Evolutionary conservation across 1,140 invertebrate genomes (phyloP).

Genomic region (Drosophila kepulauana): DNA sequence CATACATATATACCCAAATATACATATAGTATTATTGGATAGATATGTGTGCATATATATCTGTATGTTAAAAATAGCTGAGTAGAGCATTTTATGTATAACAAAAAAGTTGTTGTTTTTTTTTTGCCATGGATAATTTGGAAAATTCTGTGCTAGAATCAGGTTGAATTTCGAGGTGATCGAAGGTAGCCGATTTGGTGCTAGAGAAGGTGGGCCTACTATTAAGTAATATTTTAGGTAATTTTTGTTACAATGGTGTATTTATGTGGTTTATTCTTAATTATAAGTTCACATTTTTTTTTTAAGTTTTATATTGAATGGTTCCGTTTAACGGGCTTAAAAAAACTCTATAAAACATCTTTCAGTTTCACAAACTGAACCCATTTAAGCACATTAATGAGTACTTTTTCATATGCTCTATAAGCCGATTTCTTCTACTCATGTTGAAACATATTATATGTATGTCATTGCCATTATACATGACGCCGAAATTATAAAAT

Average conservation of each 20-base stretch:
- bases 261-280: background rate
- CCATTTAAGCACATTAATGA: background rate
- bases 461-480: constrained; percentile 64
- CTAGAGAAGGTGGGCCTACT: constrained; percentile 24
- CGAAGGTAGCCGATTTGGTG: constrained; percentile 6
- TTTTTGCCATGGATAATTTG: constrained; percentile 44
- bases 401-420: background rate
- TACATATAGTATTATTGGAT: constrained; percentile 9
- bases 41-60: constrained; percentile 47
- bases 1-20: background rate
- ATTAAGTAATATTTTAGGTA: background rate
- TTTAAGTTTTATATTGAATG: too few relatives aligned
- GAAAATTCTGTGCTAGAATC: constrained; percentile 39
- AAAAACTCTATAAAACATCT: background rate
- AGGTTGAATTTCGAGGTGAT: constrained; percentile 16
- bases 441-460: constrained; percentile 13
- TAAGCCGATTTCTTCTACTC: constrained; percentile 7
- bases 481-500: constrained; percentile 47
- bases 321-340: too few relatives aligned
- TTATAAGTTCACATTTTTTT: background rate
- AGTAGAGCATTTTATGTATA: constrained; percentile 44
- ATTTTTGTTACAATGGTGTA: background rate
- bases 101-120: constrained; percentile 15
- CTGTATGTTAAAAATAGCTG: constrained; percentile 53
- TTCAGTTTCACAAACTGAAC: too few relatives aligned